Conservation (phyloP, 2,113 vertebrate genomes). For the Pseudorasbora parva region DNA sequence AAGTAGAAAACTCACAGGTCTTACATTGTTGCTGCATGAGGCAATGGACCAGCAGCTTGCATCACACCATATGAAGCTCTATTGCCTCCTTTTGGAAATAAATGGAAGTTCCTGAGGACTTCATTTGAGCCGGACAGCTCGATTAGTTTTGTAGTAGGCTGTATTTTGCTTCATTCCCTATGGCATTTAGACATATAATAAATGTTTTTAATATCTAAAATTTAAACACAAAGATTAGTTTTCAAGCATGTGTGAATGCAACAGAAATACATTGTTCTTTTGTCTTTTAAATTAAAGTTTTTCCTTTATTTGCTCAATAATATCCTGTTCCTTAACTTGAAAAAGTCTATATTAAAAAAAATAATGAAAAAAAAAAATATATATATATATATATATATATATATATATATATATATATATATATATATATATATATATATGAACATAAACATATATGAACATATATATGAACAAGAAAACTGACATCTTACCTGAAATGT, state of each 20-base stretch:
- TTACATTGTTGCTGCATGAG: not conserved
- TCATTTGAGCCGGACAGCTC: not conserved
- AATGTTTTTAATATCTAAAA: not conserved
- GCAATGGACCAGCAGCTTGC: not conserved
- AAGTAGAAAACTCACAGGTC: not conserved
- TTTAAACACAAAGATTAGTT: not conserved
- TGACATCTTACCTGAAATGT: slow-evolving; percentile 29
- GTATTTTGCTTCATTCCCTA: slow-evolving; percentile 3
- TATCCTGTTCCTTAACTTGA: not conserved
- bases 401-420: too few relatives aligned
- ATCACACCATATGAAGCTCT: not conserved
- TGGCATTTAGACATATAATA: not conserved
- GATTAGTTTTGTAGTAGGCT: not conserved
- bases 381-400: too few relatives aligned
- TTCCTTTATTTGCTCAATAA: not conserved
- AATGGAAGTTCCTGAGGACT: slow-evolving; percentile 1
- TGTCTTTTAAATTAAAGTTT: not conserved
- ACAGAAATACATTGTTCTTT: not conserved
- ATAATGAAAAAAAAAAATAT: too few relatives aligned
- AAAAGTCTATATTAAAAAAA: not conserved
- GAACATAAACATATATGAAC: not conserved
- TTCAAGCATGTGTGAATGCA: not conserved
- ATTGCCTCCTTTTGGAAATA: slow-evolving; percentile 49
- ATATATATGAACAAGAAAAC: not conserved
- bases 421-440: not conserved